Conservation (phyloP, 2,113 vertebrate genomes). For the Arizona elegans region DNA sequence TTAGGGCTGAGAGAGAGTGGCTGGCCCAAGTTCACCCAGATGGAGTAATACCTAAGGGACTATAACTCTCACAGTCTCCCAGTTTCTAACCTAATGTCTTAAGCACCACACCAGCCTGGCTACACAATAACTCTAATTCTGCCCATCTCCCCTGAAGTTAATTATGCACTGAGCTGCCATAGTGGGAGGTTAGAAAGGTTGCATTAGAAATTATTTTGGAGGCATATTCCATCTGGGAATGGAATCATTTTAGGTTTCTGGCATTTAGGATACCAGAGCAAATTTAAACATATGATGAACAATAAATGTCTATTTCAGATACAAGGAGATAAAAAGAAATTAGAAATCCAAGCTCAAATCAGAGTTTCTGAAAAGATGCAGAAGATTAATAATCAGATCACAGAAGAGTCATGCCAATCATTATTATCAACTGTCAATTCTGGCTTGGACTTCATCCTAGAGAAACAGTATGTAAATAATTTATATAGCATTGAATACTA, state of each 20-base stretch:
- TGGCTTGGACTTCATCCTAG: background rate
- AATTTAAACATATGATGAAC: background rate
- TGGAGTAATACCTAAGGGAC: background rate
- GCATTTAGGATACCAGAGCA: background rate
- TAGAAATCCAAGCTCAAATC: background rate
- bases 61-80: background rate
- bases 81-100: background rate
- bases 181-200: background rate
- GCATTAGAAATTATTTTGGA: background rate
- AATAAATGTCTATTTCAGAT: background rate
- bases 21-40: background rate
- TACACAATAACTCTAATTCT: background rate
- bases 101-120: background rate
- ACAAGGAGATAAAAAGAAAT: background rate
- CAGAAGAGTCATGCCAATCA: background rate
- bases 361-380: background rate
- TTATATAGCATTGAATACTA: background rate
- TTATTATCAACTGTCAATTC: background rate
- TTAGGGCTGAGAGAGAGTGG: background rate
- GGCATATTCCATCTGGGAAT: background rate
- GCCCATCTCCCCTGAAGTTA: background rate
- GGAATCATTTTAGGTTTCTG: background rate
- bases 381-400: background rate
- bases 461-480: background rate
- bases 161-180: background rate